Base-by-base conservation (phyloP, 2,113 vertebrate species). In the Gopherus flavomarginatus region DNA sequence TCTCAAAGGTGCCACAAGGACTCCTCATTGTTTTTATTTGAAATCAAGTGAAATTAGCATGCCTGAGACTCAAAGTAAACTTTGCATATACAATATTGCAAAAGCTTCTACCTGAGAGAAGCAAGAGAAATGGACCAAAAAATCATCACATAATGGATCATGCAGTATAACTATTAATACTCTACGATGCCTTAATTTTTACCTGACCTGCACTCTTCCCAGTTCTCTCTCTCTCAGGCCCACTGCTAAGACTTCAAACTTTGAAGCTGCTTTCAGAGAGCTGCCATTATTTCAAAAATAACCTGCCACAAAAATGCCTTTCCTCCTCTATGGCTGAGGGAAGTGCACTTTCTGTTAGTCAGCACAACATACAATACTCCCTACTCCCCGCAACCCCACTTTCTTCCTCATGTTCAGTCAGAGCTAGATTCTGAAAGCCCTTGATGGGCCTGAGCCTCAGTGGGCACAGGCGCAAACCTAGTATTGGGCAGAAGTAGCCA, bases 61-160 rank as follows among this genome's bases (percentile, higher is more conserved):
- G 84, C 90, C 90, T 96, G 93, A 98, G 79, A 95, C 97, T 86
- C 92, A 95, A 96, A 95, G 97, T 38, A 97, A 96, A 91, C 89
- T 97, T 97, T 8, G 11, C 97, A 75, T 85, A 26, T 56, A 56
- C 54, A 56, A 56, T 93, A 94, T 26, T 97, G 97, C 96, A 97
- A 97, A 97, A 96, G 94, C 96, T 97, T 97, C 97, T 92, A 88
- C 50, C 42, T 79, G 54, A 38, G 81, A 85, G 95, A 94, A 96
- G 93, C 57, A 59, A 88, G 97, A 82, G 91, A 81, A 94, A 93
- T 83, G 78, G 47, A 95, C 92, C 94, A 90, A 90, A 65, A 96
- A 12, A 87, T 29, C 93, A 49, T 89, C 84, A 92, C 49, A 27
- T 93, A 84, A 95, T 11, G 12, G 49, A 89, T 92, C 26, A 81